These are phyloP conservation scores for Bos indicus DNA, from an alignment of 2,113 vertebrate species.

Conservation along the genomic window DNA sequence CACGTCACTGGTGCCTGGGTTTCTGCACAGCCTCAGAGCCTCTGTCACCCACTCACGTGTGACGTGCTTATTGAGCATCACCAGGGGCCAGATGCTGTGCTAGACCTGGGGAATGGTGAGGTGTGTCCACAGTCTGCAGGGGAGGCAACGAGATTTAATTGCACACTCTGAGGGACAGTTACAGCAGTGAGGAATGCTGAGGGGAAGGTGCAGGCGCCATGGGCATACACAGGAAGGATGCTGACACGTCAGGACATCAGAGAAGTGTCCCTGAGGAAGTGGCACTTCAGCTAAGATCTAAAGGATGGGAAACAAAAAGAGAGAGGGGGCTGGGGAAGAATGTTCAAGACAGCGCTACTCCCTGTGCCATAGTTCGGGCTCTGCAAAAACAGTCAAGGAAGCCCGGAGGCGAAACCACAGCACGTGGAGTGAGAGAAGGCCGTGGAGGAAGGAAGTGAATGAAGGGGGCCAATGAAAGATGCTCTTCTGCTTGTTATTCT, in stretches of 20 bases:
- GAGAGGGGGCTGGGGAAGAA: no score
- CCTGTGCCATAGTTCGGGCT: not conserved
- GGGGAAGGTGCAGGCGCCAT: not conserved
- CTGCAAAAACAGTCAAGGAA: not conserved
- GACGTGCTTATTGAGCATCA: not conserved
- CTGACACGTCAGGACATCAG: not conserved
- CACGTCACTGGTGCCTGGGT: not conserved
- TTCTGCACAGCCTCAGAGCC: not conserved
- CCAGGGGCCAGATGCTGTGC: not conserved
- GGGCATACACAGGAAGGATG: not conserved
- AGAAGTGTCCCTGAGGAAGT: not conserved
- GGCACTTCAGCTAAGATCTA: not conserved
- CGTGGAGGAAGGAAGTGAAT: not conserved
- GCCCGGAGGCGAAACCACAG: not conserved
- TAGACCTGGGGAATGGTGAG: not conserved
- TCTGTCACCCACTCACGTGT: not conserved
- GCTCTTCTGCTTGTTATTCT: not conserved
- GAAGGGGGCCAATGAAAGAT: not conserved
- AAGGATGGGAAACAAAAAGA: not conserved
- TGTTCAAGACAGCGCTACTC: fast-evolving
- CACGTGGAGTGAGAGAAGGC: not conserved
- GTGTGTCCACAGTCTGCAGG: not conserved
- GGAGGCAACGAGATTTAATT: not conserved
- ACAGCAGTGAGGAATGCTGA: no score
- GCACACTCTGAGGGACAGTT: not conserved